phyloP scores from a whole-genome alignment of 2,113 vertebrate species.

The Neofelis nebulosa region DNA sequence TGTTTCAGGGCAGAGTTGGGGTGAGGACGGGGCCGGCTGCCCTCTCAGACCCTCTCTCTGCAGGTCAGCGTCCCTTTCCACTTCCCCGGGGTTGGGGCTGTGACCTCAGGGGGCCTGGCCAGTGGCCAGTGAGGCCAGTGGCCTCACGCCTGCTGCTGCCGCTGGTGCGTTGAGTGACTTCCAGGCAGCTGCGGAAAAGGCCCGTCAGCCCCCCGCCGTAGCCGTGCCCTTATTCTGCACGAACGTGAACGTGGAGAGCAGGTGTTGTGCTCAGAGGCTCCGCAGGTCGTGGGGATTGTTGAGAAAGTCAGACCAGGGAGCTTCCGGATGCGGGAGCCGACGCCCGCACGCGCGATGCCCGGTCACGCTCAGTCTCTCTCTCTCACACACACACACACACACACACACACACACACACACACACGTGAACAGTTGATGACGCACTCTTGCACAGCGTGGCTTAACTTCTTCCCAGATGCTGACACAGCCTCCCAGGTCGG shows the following conservation, averaged over 20 bases:
- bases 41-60: accelerated
- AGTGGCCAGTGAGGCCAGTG: too few species aligned
- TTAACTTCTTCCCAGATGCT: too few species aligned
- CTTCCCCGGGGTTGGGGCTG: neutral
- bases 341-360: accelerated
- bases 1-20: accelerated
- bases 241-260: accelerated
- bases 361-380: neutral
- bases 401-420: accelerated
- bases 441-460: accelerated
- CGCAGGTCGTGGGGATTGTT: neutral
- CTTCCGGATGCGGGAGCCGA: accelerated
- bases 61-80: accelerated
- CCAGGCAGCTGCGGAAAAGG: neutral
- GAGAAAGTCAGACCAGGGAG: neutral
- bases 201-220: accelerated
- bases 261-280: accelerated
- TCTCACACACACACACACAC: neutral
- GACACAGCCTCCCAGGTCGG: accelerated
- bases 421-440: neutral
- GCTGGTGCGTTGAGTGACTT: accelerated
- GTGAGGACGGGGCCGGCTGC: accelerated
- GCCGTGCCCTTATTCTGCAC: accelerated
- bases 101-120: too few species aligned
- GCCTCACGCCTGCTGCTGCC: neutral